Evolutionary conservation across 2,113 vertebrate species (phyloP), one percentile per base, ranked within the genome.

Genomic region (Opisthocomus hoazin): DNA sequence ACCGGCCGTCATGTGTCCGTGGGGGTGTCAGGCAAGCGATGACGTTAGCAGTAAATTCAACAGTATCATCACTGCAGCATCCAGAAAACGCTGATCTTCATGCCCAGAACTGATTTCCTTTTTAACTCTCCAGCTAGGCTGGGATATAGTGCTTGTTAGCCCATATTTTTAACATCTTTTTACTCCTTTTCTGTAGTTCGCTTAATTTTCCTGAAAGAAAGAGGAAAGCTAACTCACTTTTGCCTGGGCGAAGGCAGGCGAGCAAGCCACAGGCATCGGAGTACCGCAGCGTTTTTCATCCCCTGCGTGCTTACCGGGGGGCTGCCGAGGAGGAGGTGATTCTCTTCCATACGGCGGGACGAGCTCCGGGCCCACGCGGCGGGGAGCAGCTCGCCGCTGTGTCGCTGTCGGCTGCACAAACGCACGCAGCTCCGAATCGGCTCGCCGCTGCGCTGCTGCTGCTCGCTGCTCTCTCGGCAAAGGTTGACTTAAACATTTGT

Each of bases 201-300:
- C 41, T 50, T 24, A 14, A n/a, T 80, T 83, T 79, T 66, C 27
- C 58, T 91, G 57, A 77, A 71, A 17, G 17, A 53, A 84, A 77
- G 37, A 29, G 5, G 7, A 84, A 82, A 65, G 17, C 9, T 11
- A 57, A 61, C 43, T 48, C 57, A 10, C 60, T 65, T 37, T 29
- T 34, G 37, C 41, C 69, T 16, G 18, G 61, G 46, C n/a, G 27
- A 17, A 71, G 43, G n/a, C 48, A 73, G 76, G 43, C 21, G 20
- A 63, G 30, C 3, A 10, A 66, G 73, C 63, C 53, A 12, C 1
- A 18, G 53, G 45, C n/a, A 21, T 10, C 23, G 1, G 0, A 24
- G 64, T 6, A 12, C 86, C 66, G 5, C 24, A 9, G 81, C 2
- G 0, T 84, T 69, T 32, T 51, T 58, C 58, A 11, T 18, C 21